Evolutionary conservation across 2,888 invertebrate species (phyloP), one percentile per base, ranked within the genome.

Genomic region (Hydraecia micacea): DNA sequence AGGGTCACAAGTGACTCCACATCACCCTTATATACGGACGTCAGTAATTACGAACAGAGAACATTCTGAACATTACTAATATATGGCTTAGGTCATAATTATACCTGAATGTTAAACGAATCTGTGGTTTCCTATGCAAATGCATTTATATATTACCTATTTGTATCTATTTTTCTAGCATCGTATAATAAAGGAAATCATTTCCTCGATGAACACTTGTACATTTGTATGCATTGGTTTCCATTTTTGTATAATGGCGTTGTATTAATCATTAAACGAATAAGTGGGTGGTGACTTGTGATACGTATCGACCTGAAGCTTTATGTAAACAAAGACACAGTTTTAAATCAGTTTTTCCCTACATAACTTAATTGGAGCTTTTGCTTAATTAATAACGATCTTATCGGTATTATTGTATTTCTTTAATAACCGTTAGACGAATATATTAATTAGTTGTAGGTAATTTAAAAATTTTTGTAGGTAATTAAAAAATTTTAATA

Each of bases 1-100:
- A 89, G 78, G 90, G 88, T 78, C 87, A 81, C 76, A n/a, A 32
- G 74, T 77, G 74, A 85, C 77, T 87, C 78, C 70, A 80, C 75
- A 84, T 77, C 70, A 88, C 85, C 81, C 81, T 79, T 58, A n/a
- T n/a, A n/a, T n/a, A 72, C 81, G 15, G 46, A 82, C 89, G 87
- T 86, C 90, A 88, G 84, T 80, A 80, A 83, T 73, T 72, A 75
- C 49, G 71, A 84, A 81, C 81, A 66, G 28, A 79, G 62, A 76
- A 73, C 68, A 80, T 75, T 79, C 71, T 69, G 32, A 70, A 77
- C 72, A 78, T 87, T 88, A 85, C 65, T 87, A 89, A 89, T 79
- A 74, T 78, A 63, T 7, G 32, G 69, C 78, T 85, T 78, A 85
- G 76, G 60, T 89, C 88, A 89, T 85, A 60, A 66, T 66, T 78